Conservation (phyloP, 1,140 invertebrate species). For the Microplitis mediator region DNA sequence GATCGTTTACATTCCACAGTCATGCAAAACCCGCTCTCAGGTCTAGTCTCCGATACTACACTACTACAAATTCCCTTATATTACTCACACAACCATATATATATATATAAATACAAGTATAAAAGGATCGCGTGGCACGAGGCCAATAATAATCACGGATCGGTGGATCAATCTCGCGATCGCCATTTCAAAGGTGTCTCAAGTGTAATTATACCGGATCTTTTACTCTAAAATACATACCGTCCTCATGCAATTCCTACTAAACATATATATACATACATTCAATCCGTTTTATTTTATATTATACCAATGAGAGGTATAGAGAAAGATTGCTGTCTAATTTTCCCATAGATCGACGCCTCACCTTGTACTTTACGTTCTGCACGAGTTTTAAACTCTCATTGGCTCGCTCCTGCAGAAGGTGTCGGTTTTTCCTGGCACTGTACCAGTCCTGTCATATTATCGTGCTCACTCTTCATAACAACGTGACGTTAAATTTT, state of each 20-base stretch:
- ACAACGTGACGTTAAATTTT: conserved; percentile 17
- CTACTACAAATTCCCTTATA: no score
- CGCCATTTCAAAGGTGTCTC: not conserved
- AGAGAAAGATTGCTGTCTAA: no score
- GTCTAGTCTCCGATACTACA: not conserved
- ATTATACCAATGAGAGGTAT: no score
- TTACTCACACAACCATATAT: not conserved
- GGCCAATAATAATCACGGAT: conserved; percentile 24
- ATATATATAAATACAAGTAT: not conserved
- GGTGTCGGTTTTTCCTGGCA: no score
- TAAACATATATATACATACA: not conserved
- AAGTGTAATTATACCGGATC: not conserved
- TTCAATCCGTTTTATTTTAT: no score
- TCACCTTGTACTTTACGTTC: not conserved
- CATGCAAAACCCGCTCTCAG: not conserved
- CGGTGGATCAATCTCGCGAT: not conserved
- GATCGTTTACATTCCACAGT: not conserved
- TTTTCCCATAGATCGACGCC: not conserved
- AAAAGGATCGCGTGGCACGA: conserved; percentile 25
- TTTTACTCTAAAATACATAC: not conserved
- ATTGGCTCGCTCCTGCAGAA: not conserved
- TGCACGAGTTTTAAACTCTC: not conserved
- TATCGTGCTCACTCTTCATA: conserved; percentile 22
- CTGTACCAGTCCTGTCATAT: not conserved
- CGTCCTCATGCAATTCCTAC: no score